Evolutionary conservation across 2,113 vertebrate species (phyloP).

Genomic region (Reinhardtius hippoglossoides): DNA sequence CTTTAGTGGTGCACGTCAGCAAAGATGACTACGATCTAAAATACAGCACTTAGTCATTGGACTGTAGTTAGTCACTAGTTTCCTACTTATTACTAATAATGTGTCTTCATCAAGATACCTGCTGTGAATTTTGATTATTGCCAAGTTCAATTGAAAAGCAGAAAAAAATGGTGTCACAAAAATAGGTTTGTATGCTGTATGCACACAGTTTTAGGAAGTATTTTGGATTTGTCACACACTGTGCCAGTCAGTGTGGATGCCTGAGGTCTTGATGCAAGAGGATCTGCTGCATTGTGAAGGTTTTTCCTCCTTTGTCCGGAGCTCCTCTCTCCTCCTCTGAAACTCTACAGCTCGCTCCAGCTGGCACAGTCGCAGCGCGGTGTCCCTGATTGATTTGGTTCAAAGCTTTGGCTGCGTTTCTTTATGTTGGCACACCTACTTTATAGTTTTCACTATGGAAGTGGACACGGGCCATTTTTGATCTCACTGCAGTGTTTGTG

Average conservation of each 20-base stretch:
- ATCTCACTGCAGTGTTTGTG: constrained; percentile 18
- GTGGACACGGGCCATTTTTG: constrained; percentile 29
- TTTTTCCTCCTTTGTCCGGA: constrained; percentile 32
- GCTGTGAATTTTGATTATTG: too few species aligned
- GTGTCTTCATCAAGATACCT: too few species aligned
- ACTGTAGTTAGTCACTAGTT: too few species aligned
- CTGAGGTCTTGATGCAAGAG: constrained; percentile 34
- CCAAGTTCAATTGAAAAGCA: too few species aligned
- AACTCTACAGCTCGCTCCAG: constrained; percentile 41
- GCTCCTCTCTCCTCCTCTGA: constrained; percentile 4
- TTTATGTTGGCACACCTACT: constrained; percentile 20
- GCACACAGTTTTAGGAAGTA: constrained; percentile 3
- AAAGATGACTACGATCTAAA: too few species aligned
- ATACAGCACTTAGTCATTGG: too few species aligned
- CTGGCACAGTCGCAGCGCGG: constrained; percentile 37
- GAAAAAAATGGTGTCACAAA: not conserved
- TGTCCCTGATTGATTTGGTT: constrained; percentile 56
- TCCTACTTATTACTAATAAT: too few species aligned
- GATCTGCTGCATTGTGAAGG: constrained; percentile 43
- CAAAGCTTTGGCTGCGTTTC: constrained; percentile 49
- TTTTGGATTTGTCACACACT: constrained; percentile 18
- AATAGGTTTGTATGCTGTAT: not conserved
- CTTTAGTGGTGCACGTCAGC: not conserved
- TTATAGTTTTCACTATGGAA: constrained; percentile 19
- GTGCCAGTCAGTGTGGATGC: constrained; percentile 21